phyloP scores from a whole-genome alignment of 2,888 invertebrate genomes.

The Agrotis exclamationis region DNA sequence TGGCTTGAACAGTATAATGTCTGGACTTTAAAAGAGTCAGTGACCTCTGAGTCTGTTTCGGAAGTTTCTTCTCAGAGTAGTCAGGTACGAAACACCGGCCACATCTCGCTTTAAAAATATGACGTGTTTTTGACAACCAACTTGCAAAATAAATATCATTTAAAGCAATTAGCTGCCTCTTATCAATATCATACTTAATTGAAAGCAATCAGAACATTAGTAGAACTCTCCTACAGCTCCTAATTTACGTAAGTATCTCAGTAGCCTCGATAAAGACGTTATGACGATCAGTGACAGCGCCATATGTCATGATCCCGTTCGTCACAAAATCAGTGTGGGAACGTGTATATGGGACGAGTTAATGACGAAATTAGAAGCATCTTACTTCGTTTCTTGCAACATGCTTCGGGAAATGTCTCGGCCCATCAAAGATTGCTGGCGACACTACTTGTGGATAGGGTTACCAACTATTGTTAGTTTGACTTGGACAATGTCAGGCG shows the following conservation, averaged over 20 bases:
- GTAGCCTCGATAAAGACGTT: conserved; percentile 1
- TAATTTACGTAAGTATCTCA: conserved; percentile 11
- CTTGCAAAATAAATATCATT: too few relatives aligned
- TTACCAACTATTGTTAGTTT: neutral
- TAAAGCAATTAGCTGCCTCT: too few relatives aligned
- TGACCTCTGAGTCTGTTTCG: too few relatives aligned
- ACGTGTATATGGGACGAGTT: conserved; percentile 41
- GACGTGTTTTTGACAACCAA: too few relatives aligned
- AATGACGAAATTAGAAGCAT: conserved; percentile 57
- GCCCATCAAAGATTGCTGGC: conserved; percentile 45
- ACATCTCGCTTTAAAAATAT: too few relatives aligned
- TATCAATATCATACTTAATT: too few relatives aligned
- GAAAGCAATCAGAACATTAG: neutral
- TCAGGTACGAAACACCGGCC: too few relatives aligned
- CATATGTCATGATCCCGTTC: conserved; percentile 31
- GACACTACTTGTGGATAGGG: conserved; percentile 44
- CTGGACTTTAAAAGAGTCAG: too few relatives aligned
- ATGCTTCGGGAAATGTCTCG: conserved; percentile 51
- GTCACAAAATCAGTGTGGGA: conserved; percentile 62
- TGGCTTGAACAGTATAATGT: too few relatives aligned
- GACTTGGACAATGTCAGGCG: too few relatives aligned
- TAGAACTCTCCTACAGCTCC: too few relatives aligned
- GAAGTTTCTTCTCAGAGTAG: too few relatives aligned
- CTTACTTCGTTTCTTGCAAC: conserved; percentile 44
- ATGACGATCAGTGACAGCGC: conserved; percentile 7